A percentile compares a stretch with the other conserved stretches of the same genome.
phyloP scores from a whole-genome alignment of 2,888 invertebrate genomes.

The Alviniconcha strummeri region DNA sequence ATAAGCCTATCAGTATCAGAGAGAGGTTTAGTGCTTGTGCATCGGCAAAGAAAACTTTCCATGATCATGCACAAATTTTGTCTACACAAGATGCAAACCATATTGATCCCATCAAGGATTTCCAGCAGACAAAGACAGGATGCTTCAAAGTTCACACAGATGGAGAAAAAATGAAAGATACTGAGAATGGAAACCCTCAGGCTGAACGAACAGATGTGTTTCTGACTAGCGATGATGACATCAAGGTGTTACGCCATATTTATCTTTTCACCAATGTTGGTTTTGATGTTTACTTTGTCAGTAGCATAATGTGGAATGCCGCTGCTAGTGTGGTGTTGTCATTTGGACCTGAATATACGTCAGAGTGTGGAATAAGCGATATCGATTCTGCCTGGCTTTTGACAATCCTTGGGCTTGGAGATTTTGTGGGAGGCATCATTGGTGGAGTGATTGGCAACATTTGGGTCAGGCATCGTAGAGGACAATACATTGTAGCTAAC shows the following conservation, averaged over 20 bases:
- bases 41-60: no score
- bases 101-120: no score
- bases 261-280: slow-evolving; percentile 46
- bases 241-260: slow-evolving; percentile 26
- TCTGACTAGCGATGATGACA: no score
- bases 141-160: no score
- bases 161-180: no score
- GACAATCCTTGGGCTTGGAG: slow-evolving; percentile 51
- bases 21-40: no score
- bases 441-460: slow-evolving; percentile 62
- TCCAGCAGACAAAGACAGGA: no score
- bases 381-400: slow-evolving; percentile 51
- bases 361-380: slow-evolving; percentile 46
- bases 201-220: no score
- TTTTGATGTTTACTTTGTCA: slow-evolving; percentile 60
- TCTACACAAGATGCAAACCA: no score
- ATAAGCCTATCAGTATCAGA: no score
- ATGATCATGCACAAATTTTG: no score
- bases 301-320: slow-evolving; percentile 65
- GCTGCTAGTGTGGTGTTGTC: slow-evolving; percentile 51
- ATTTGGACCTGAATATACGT: slow-evolving; percentile 58
- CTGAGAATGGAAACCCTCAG: no score
- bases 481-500: slow-evolving; percentile 53
- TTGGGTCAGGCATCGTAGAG: slow-evolving; percentile 47
- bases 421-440: slow-evolving; percentile 56